phyloP scores from a whole-genome alignment of 37 sponge, comb jelly and placozoan genomes.

The Amphimedon queenslandica region DNA sequence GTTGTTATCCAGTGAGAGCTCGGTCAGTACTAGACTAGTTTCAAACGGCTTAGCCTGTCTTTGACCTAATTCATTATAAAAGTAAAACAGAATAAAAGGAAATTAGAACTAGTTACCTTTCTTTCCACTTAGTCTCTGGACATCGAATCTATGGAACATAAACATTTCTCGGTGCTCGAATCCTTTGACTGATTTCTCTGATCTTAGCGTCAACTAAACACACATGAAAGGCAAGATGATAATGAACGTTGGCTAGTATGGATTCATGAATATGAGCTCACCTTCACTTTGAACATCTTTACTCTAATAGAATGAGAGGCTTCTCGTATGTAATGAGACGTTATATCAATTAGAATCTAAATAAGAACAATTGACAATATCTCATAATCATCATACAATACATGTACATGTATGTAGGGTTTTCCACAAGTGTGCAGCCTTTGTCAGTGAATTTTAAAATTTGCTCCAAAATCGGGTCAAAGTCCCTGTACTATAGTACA shows the following conservation, averaged over 20 bases:
- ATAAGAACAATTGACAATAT: background rate
- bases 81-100: background rate
- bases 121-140: conserved; percentile 74
- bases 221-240: background rate
- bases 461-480: too few species aligned
- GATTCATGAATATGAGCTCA: background rate
- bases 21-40: conserved; percentile 52
- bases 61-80: conserved; percentile 13
- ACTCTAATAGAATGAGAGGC: conserved; percentile 29
- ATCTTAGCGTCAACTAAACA: conserved; percentile 50
- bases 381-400: background rate
- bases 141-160: conserved; percentile 63
- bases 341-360: conserved; percentile 51
- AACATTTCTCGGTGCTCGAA: conserved; percentile 36
- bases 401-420: too few species aligned
- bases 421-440: too few species aligned
- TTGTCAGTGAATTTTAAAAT: too few species aligned
- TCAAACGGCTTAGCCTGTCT: conserved; percentile 68
- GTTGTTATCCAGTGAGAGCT: conserved; percentile 63
- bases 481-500: too few species aligned
- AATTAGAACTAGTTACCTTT: conserved; percentile 9
- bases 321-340: conserved; percentile 47
- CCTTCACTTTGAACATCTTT: conserved; percentile 63
- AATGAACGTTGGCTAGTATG: background rate
- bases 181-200: conserved; percentile 37